These are phyloP conservation scores for Podargus strigoides DNA, from an alignment of 2,797 vertebrate species.

Conservation along the genomic window DNA sequence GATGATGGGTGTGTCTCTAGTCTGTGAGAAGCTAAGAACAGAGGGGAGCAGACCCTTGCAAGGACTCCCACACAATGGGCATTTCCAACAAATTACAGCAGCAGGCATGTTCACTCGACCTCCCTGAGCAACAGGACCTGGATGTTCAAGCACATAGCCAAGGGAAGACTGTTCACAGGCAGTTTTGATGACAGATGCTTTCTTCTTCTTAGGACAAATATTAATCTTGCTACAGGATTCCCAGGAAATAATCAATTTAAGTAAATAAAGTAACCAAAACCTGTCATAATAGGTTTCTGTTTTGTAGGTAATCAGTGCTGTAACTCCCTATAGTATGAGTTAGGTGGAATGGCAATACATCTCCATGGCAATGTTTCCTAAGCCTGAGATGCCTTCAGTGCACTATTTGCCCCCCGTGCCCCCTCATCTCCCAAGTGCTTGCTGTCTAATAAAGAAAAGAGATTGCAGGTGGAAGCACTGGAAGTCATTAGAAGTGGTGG, in stretches of 20 bases:
- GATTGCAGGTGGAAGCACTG: fast-evolving
- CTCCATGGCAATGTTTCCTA: background rate
- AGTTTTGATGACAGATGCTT: background rate
- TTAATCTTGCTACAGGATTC: background rate
- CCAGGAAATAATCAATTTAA: background rate
- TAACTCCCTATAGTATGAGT: background rate
- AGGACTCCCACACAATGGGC: background rate
- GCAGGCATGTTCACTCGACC: background rate
- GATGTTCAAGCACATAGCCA: background rate
- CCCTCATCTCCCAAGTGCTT: background rate
- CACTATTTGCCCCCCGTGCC: background rate
- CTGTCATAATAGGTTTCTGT: background rate
- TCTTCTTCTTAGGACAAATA: background rate
- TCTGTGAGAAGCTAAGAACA: background rate
- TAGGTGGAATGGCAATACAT: background rate
- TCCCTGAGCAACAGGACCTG: fast-evolving
- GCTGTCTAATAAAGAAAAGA: background rate
- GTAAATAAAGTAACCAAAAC: background rate
- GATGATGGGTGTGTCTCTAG: background rate
- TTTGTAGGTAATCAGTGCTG: background rate
- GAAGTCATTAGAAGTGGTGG: background rate
- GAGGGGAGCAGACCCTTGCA: background rate
- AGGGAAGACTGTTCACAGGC: background rate
- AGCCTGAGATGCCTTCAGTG: background rate
- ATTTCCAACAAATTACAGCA: background rate